phyloP scores from a whole-genome alignment of 2,797 vertebrate species.

The Danio choprae region DNA sequence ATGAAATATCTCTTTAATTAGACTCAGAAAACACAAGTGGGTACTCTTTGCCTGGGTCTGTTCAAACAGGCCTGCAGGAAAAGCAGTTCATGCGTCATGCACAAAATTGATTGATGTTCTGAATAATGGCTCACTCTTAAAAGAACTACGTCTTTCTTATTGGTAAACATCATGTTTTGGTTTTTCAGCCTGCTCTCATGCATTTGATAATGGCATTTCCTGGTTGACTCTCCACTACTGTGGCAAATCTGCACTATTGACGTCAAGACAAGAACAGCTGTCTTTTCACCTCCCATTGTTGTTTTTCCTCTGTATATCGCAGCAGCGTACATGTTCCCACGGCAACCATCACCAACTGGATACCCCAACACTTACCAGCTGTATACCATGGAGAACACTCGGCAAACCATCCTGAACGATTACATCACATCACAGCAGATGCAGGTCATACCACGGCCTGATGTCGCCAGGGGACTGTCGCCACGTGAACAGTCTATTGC shows the following conservation, averaged over 20 bases:
- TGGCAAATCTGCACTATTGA: constrained; percentile 59
- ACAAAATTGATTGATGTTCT: constrained; percentile 4
- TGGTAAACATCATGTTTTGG: constrained; percentile 49
- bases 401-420: constrained; percentile 98
- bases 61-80: constrained; percentile 15
- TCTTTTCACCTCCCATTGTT: constrained; percentile 22
- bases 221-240: constrained; percentile 43
- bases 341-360: constrained; percentile 93
- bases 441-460: constrained; percentile 93
- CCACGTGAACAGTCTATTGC: constrained; percentile 90
- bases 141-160: constrained; percentile 41
- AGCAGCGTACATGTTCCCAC: constrained; percentile 92
- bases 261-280: constrained; percentile 56
- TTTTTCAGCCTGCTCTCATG: constrained; percentile 52
- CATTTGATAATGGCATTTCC: constrained; percentile 56
- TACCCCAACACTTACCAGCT: constrained; percentile 97
- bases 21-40: background rate
- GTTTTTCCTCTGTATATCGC: constrained; percentile 22
- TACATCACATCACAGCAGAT: constrained; percentile 99
- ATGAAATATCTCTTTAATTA: background rate
- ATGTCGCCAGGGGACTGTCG: constrained; percentile 88
- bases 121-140: constrained; percentile 10
- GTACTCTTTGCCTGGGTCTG: background rate
- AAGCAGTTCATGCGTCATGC: constrained; percentile 32
- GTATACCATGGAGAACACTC: constrained; percentile 98